Evolutionary conservation across 2,113 vertebrate species (phyloP), one percentile per base, ranked within the genome.

Genomic region (Dromaius novaehollandiae): DNA sequence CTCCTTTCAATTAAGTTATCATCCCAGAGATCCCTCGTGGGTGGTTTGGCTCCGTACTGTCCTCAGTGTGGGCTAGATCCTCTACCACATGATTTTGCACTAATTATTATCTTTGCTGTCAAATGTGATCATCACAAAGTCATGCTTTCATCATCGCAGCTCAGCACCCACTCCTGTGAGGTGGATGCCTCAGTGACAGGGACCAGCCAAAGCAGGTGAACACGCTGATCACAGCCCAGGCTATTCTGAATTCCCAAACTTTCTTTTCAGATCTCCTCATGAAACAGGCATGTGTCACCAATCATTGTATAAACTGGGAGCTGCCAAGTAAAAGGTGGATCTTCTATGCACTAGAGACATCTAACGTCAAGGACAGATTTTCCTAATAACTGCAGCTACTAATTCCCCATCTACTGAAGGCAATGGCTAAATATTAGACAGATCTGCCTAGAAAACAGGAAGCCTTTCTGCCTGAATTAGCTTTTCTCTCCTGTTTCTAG

Each of bases 1-100:
- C 82, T 69, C 75, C 81, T 79, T 63, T 10, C 90, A 95, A 95
- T 96, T 65, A 95, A 96, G 66, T 42, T 85, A 90, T 92, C 88
- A 85, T 80, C 61, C 25, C 75, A 1, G 50, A 15, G 89, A 76
- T 85, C 76, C 81, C 92, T 89, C 13, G 87, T 93, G 92, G 96
- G 91, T 96, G 93, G 90, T n/a, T 77, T 2, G 74, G 90, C 97
- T 96, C 95, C 76, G 0, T 0, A 9, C 90, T 92, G 88, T 95
- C 89, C 92, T 66, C 69, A 19, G 40, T 2, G 58, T 28, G 61
- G 79, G 85, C 15, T n/a, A 17, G 51, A 19, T 36, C 5, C 56
- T 77, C 56, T 65, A 44, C 68, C 82, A 6, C 74, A 63, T 20
- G 40, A 79, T 71, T 82, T 7, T 13, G 64, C 55, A 5, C 66